Percentiles rank a stretch among this genome's conserved stretches.
These are phyloP conservation scores for Ischnus inquisitorius DNA, from an alignment of 2,888 invertebrate species.

Conservation along the genomic window DNA sequence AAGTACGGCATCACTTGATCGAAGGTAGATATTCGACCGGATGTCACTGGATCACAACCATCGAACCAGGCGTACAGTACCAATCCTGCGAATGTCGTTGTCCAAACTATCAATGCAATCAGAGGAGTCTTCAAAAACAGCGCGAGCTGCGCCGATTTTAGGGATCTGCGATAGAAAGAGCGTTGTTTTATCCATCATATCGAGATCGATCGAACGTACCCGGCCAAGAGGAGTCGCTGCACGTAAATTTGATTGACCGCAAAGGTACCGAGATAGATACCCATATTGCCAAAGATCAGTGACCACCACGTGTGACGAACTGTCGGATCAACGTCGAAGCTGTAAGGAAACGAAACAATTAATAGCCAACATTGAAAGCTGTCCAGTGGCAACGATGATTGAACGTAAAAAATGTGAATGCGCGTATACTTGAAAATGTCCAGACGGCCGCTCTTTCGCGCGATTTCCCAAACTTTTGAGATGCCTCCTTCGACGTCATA, in stretches of 20 bases:
- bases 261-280: slow-evolving; percentile 92
- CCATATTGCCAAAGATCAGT: slow-evolving; percentile 90
- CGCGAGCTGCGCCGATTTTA: slow-evolving; percentile 90
- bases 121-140: slow-evolving; percentile 93
- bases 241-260: slow-evolving; percentile 91
- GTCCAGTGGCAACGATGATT: not conserved
- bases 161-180: slow-evolving; percentile 75
- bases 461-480: slow-evolving; percentile 89
- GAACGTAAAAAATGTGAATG: not conserved
- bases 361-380: not conserved
- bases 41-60: slow-evolving; percentile 92
- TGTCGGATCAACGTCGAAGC: slow-evolving; percentile 92
- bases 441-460: slow-evolving; percentile 89
- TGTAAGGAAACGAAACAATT: slow-evolving; percentile 78
- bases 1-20: slow-evolving; percentile 93
- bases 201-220: slow-evolving; percentile 83
- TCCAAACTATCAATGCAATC: slow-evolving; percentile 89
- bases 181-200: not conserved
- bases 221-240: slow-evolving; percentile 91
- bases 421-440: slow-evolving; percentile 89
- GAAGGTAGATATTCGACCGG: slow-evolving; percentile 88
- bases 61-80: slow-evolving; percentile 93
- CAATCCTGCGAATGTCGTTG: slow-evolving; percentile 90
- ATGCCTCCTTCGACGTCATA: slow-evolving; percentile 90
- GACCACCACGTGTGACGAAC: slow-evolving; percentile 93